Percentiles rank a stretch among this genome's conserved stretches.
phyloP scores from a whole-genome alignment of 1,140 invertebrate genomes.

The Cataglyphis hispanica region DNA sequence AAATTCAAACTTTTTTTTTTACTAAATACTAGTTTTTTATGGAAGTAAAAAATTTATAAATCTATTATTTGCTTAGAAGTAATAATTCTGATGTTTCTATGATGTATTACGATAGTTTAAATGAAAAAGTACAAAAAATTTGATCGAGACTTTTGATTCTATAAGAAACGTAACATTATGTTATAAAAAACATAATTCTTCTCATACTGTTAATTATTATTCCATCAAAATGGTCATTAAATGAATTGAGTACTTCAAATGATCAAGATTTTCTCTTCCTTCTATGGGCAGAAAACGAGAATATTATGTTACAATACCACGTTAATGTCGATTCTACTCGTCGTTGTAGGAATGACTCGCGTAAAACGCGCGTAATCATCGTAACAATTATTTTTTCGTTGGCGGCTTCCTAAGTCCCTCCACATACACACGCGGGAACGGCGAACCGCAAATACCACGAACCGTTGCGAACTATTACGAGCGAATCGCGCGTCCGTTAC shows the following conservation, averaged over 20 bases:
- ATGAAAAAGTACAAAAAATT: not conserved
- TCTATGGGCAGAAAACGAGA: not conserved
- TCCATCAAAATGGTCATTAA: not conserved
- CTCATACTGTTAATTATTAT: not conserved
- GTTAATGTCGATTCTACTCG: not conserved
- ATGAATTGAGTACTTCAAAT: not conserved
- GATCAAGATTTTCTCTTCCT: not conserved
- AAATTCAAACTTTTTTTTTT: not conserved
- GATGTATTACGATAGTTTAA: not conserved
- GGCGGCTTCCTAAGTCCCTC: not conserved
- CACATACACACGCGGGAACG: not conserved
- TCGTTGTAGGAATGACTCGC: not conserved
- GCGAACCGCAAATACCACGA: slow-evolving; percentile 33
- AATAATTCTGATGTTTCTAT: not conserved
- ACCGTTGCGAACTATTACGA: slow-evolving; percentile 30
- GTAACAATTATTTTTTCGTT: slow-evolving; percentile 30
- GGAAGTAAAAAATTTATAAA: not conserved
- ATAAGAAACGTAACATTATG: not conserved
- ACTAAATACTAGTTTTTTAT: not conserved
- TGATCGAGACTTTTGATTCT: not conserved
- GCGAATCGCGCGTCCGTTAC: not conserved
- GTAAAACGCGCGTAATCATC: slow-evolving; percentile 4
- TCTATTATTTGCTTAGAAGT: not conserved
- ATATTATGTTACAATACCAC: not conserved
- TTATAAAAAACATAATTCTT: not conserved